Evolutionary conservation across 2,797 vertebrate species (phyloP).

Genomic region (Lepilemur septentrionalis): DNA sequence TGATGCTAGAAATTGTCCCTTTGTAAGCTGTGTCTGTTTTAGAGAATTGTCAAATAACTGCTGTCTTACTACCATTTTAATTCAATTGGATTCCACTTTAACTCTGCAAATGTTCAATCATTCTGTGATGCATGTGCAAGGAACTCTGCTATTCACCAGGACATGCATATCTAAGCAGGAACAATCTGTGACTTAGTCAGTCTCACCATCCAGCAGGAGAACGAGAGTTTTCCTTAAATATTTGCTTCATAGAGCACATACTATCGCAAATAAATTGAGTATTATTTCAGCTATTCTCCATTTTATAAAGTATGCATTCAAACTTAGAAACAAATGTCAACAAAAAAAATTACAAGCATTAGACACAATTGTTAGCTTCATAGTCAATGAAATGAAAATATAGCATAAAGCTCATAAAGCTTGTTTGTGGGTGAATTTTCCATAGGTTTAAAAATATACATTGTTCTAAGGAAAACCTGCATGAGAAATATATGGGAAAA

Average conservation of each 20-base stretch:
- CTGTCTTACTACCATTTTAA: slow-evolving; percentile 34
- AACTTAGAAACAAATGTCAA: slow-evolving; percentile 3
- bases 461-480: not conserved
- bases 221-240: slow-evolving; percentile 34
- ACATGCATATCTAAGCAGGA: slow-evolving; percentile 55
- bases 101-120: slow-evolving; percentile 55
- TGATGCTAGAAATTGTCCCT: slow-evolving; percentile 24
- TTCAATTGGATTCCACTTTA: slow-evolving; percentile 44
- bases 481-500: not conserved
- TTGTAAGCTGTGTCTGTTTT: slow-evolving; percentile 46
- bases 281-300: not conserved
- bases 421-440: not conserved
- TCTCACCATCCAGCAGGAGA: not conserved
- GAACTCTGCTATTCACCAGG: slow-evolving; percentile 51
- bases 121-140: slow-evolving; percentile 37
- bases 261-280: not conserved
- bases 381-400: not conserved
- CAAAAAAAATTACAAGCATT: not conserved
- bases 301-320: not conserved
- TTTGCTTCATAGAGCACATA: slow-evolving; percentile 9
- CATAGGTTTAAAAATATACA: not conserved
- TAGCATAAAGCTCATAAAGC: not conserved
- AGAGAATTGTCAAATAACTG: slow-evolving; percentile 50
- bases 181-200: slow-evolving; percentile 51
- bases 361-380: not conserved